Base-by-base conservation (phyloP, 2,888 invertebrate species). In the Eupithecia insigniata region DNA sequence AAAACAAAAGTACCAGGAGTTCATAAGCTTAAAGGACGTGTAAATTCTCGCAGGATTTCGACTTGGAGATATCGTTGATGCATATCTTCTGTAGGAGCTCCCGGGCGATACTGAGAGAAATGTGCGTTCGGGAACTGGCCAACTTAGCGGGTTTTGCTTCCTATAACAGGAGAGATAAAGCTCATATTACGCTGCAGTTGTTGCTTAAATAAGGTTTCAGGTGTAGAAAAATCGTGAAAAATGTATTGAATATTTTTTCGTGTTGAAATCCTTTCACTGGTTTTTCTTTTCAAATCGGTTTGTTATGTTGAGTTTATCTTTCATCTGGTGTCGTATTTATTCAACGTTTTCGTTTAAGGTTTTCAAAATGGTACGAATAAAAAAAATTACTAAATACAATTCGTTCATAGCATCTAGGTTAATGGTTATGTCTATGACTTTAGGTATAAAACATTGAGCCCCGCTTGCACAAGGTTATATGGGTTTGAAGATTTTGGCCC, bases 81-180 rank as follows among this genome's bases (percentile, higher is more conserved):
- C 97, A 97, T 87, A 98, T 97, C 93, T 97, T 97, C 87, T 97
- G 97, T 26, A 98, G 94, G 69, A 98, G 95, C 87, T 97, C 97
- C 80, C 97, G 95, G 14, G 97, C 97, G 83, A 97, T 96, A 90
- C 96, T 97, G 81, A 97, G 93, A 72, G 97, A 97, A 81, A 97
- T 95, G 82, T 97, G 97, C 1, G 97, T 97, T 82, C 97, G 96
- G 58, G 97, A 97, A 75, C 96, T 96, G 83, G 97, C 96, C 80
- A 97, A 94, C 85, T 97, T 97, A 39, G 95, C 86, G 72, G 95
- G 94, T 80, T 95, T 95, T 87, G 93, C 82, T 87, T 95, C 91
- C 94, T 93, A 85, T 72, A 76, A 80, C 81, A 84, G 84, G 78
- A 78, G 71, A 77, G 71, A 77, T 74, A 72, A 70, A 67, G 28